Conservation (phyloP, 2,888 invertebrate genomes). For the Eupeodes latifasciatus region DNA sequence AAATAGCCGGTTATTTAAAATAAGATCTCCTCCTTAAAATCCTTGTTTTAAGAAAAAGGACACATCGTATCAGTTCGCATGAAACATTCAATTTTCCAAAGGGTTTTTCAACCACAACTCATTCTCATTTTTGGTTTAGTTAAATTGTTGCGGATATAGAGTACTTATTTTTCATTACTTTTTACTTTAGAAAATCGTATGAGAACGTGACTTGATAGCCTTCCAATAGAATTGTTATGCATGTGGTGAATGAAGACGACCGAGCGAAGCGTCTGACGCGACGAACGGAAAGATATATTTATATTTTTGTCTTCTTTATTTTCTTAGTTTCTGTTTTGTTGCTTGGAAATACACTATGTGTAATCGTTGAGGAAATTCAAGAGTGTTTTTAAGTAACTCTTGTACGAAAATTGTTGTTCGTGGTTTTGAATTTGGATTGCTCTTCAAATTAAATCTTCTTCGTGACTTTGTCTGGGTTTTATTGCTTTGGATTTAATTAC, state of each 20-base stretch:
- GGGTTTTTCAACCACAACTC: constrained; percentile 28
- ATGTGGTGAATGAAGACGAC: constrained; percentile 17
- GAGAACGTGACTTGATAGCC: constrained; percentile 59
- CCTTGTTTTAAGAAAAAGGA: not conserved
- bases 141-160: constrained; percentile 23
- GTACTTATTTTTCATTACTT: not conserved
- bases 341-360: constrained; percentile 25
- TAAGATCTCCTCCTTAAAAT: too few species aligned
- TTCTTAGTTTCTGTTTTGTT: not conserved
- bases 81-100: constrained; percentile 54
- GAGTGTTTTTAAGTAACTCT: constrained; percentile 35
- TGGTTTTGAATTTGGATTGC: constrained; percentile 34
- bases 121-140: constrained; percentile 16
- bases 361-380: constrained; percentile 44
- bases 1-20: too few species aligned
- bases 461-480: constrained; percentile 11
- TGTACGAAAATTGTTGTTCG: constrained; percentile 30
- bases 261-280: too few species aligned
- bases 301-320: constrained; percentile 23
- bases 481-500: constrained; percentile 36
- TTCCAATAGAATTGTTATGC: constrained; percentile 60
- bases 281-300: constrained; percentile 4
- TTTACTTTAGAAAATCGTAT: constrained; percentile 43
- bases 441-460: constrained; percentile 16
- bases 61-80: not conserved